Conservation (phyloP, 1,140 invertebrate genomes). For the Brachionus angularis region DNA sequence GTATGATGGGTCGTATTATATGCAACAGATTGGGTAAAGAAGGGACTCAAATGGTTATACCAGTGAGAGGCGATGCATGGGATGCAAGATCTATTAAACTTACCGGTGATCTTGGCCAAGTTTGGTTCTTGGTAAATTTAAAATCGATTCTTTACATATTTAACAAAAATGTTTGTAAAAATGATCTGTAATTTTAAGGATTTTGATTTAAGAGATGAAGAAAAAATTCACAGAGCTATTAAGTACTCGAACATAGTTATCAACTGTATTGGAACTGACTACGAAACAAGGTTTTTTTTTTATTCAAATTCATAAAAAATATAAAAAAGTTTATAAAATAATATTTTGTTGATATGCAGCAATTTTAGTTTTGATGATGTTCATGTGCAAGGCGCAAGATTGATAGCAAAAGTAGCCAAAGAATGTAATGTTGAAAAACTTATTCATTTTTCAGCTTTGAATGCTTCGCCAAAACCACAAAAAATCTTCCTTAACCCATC, state of each 20-base stretch:
- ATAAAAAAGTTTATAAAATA: neutral
- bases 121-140: conserved; percentile 66
- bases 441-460: conserved; percentile 60
- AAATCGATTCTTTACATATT: neutral
- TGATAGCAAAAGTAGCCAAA: conserved; percentile 57
- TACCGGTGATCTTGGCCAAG: conserved; percentile 88
- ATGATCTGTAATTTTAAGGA: conserved; percentile 63
- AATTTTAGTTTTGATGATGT: conserved; percentile 54
- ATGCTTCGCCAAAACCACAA: conserved; percentile 55
- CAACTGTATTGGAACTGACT: conserved; percentile 85
- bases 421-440: conserved; percentile 60
- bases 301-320: conserved; percentile 36
- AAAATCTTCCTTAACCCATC: conserved; percentile 49
- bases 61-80: conserved; percentile 82
- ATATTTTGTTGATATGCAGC: conserved; percentile 47
- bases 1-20: conserved; percentile 78
- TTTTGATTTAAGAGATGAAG: conserved; percentile 78
- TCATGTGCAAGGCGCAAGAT: conserved; percentile 53
- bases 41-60: conserved; percentile 76
- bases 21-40: conserved; percentile 73
- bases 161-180: no score
- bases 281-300: conserved; percentile 67
- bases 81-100: conserved; percentile 72
- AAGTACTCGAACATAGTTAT: conserved; percentile 96
- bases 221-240: conserved; percentile 76